Evolutionary conservation across 2,113 vertebrate genomes (phyloP), one percentile per base, ranked within the genome.

Genomic region (Lethenteron reissneri): DNA sequence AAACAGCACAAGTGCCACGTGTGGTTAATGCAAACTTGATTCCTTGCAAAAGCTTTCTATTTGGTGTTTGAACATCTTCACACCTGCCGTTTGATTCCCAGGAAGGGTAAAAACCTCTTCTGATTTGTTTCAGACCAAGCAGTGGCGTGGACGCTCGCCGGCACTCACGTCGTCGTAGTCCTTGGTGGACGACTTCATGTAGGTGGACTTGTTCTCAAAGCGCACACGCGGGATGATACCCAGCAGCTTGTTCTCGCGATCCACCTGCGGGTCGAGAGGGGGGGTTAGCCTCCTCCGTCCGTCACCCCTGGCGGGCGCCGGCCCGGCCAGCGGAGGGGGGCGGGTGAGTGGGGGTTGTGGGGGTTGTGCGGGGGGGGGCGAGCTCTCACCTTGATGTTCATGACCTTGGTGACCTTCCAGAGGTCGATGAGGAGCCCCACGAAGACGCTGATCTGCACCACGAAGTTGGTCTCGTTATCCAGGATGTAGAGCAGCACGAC

Each of bases 371-470:
- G 62, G 60, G 60, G 8, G 60, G 60, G 60, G 64, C 62, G 21
- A 68, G 11, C 4, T 9, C 88, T 83, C 75, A 95, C 90, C 83
- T 75, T 84, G 74, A 97, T 87, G 0, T 97, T 90, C 89, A 97
- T 95, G 80, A 97, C 92, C 78, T 97, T 97, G 71, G 92, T 97
- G 79, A 97, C 95, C 82, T 97, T 97, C 92, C 92, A 97, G 79
- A 97, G 83, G 77, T 97, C 92, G 2, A 97, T 97, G 56, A 97
- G 87, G 60, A 97, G 86, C 73, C 92, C 91, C 0, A 97, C 89
- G 81, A 95, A 92, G 74, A 95, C 89, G 79, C 92, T 97, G 82
- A 92, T 86, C 77, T 95, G 92, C 17, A 97, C 91, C 77, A 97
- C 92, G 0, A 97, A 92, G 83, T 97, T 97, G 71, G 89, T 97